Conservation (phyloP, 2,888 invertebrate genomes). For the Drosophila anomelani region DNA sequence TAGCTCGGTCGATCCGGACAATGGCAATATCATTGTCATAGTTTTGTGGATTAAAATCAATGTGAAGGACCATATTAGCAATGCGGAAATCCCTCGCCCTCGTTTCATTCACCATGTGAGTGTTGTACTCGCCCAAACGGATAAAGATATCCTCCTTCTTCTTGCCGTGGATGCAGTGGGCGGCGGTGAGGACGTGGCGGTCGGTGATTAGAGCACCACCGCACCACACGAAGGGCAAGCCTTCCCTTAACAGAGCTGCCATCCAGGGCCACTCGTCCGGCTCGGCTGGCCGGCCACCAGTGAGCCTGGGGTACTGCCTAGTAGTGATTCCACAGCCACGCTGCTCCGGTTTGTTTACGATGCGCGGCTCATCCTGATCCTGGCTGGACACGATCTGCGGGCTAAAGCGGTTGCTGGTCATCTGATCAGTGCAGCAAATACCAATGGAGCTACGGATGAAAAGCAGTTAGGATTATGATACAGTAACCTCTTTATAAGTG, state of each 20-base stretch:
- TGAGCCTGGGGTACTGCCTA: conserved; percentile 85
- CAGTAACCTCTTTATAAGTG: not conserved
- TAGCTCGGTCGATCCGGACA: conserved; percentile 88
- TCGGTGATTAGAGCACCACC: conserved; percentile 92
- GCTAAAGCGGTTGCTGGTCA: conserved; percentile 63
- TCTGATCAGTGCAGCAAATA: conserved; percentile 89
- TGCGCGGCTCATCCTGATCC: conserved; percentile 57
- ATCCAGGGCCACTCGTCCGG: conserved; percentile 93
- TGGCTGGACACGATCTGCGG: conserved; percentile 71
- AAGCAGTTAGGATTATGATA: not conserved
- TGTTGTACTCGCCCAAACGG: conserved; percentile 93
- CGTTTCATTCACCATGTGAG: conserved; percentile 88
- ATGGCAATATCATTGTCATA: conserved; percentile 93
- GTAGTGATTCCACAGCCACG: conserved; percentile 84
- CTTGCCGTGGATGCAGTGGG: conserved; percentile 85
- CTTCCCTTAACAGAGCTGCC: conserved; percentile 89
- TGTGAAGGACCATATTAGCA: conserved; percentile 88
- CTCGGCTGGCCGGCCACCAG: conserved; percentile 88
- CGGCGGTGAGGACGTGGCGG: conserved; percentile 88
- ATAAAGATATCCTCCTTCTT: conserved; percentile 88
- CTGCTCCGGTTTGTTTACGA: conserved; percentile 79
- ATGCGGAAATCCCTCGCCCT: conserved; percentile 90
- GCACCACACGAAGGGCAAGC: conserved; percentile 87
- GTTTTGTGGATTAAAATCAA: conserved; percentile 88
- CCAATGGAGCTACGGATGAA: conserved; percentile 86